A percentile compares a stretch with the other conserved stretches of the same genome.
Evolutionary conservation across 1,140 invertebrate genomes (phyloP).

Genomic region (Heterodera schachtii): DNA sequence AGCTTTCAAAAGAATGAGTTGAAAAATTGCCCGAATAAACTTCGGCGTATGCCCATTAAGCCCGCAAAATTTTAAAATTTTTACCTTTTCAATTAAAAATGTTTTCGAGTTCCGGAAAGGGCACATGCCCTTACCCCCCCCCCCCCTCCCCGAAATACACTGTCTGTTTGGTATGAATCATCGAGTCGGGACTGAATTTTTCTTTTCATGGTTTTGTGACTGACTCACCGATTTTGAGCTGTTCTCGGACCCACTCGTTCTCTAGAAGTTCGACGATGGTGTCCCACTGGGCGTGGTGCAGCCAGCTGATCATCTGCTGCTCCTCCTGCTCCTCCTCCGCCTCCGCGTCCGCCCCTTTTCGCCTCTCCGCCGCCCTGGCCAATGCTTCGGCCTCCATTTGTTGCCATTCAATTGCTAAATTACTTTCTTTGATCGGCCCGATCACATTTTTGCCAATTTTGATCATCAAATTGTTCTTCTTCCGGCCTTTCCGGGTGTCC

Average conservation of each 20-base stretch:
- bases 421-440: neutral
- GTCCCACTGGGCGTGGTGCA: neutral
- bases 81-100: no score
- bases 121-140: no score
- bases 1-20: no score
- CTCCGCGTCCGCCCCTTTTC: neutral
- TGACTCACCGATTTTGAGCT: neutral
- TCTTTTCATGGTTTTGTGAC: no score
- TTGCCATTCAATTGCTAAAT: neutral
- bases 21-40: no score
- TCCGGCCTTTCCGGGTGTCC: neutral
- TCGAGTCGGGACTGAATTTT: no score
- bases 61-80: no score
- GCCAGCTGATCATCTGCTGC: neutral
- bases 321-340: neutral
- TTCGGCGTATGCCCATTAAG: no score
- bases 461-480: neutral
- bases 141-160: no score
- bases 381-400: neutral
- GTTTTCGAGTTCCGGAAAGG: no score
- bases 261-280: neutral
- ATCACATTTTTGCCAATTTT: neutral
- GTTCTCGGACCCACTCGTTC: neutral
- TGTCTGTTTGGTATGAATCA: no score
- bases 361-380: neutral